Conservation (phyloP, 2,113 vertebrate species). For the Salminus brasiliensis region DNA sequence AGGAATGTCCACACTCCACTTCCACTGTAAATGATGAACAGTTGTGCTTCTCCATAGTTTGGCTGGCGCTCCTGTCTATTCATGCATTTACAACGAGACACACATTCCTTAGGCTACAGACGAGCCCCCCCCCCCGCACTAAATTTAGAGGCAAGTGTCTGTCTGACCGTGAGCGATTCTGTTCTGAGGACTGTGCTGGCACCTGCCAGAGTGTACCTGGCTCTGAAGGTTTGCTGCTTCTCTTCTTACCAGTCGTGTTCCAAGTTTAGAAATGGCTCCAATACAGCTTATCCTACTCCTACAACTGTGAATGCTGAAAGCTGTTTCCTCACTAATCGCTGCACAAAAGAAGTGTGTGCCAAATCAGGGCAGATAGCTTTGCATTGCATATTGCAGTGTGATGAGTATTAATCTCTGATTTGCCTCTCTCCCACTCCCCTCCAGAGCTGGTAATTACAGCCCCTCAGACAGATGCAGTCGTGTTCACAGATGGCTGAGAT, state of each 20-base stretch:
- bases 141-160: background rate
- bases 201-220: background rate
- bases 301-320: background rate
- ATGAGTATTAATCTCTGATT: constrained; percentile 6
- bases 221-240: background rate
- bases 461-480: constrained; percentile 37
- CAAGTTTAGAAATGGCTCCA: background rate
- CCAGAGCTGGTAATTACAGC: constrained; percentile 41
- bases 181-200: background rate
- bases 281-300: no score
- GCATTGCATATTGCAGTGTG: background rate
- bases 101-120: background rate
- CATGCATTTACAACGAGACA: background rate
- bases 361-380: constrained; percentile 3
- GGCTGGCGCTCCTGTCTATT: background rate
- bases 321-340: background rate
- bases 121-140: background rate
- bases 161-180: background rate
- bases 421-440: constrained; percentile 13
- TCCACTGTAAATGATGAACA: background rate
- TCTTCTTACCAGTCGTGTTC: background rate
- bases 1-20: background rate
- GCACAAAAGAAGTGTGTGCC: background rate
- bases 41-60: background rate
- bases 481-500: constrained; percentile 53